Evolutionary conservation across 2,113 vertebrate genomes (phyloP).

Genomic region (Bagarius yarrelli): DNA sequence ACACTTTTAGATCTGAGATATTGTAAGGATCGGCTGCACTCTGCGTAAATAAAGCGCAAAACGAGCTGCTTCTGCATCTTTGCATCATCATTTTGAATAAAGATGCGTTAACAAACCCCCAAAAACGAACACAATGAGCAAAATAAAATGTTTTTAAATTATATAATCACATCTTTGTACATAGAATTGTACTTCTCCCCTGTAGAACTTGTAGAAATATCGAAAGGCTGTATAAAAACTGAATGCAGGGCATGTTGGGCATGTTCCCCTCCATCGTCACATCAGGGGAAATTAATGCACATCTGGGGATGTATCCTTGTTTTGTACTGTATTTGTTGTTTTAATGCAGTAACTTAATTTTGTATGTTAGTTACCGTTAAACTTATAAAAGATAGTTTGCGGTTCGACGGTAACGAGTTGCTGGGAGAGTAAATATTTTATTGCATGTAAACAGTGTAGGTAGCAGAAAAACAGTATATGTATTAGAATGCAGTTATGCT

Average conservation of each 20-base stretch:
- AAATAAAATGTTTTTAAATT: neutral
- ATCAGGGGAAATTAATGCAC: conserved; percentile 17
- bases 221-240: neutral
- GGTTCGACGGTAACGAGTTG: neutral
- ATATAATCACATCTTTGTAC: neutral
- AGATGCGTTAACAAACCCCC: neutral
- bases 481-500: neutral
- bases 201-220: neutral
- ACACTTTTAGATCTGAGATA: neutral
- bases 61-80: neutral
- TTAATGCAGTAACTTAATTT: too few relatives aligned
- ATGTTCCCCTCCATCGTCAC: neutral
- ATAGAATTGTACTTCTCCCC: neutral
- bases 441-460: neutral
- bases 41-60: neutral
- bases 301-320: neutral
- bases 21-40: neutral
- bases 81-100: neutral
- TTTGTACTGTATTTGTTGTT: neutral
- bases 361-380: neutral
- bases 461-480: neutral
- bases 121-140: neutral
- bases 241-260: neutral
- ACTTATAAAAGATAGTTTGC: neutral
- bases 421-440: neutral